Percentiles rank a stretch among this genome's conserved stretches.
These are phyloP conservation scores for Archilochus colubris DNA, from an alignment of 2,113 vertebrate species.

Conservation along the genomic window DNA sequence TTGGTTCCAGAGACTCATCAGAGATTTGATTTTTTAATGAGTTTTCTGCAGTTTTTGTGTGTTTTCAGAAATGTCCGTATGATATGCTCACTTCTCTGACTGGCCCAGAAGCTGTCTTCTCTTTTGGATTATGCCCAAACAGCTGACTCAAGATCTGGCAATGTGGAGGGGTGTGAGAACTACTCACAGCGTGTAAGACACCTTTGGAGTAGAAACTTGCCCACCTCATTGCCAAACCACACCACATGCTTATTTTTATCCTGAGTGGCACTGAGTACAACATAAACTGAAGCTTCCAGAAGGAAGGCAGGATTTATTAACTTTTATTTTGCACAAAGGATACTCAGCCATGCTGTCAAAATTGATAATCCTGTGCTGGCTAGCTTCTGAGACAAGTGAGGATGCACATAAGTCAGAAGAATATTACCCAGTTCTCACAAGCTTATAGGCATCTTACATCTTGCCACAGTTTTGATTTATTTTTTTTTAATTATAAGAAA, in stretches of 20 bases:
- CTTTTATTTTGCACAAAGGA: not conserved
- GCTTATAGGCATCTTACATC: not conserved
- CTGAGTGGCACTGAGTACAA: not conserved
- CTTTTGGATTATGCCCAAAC: fast-evolving
- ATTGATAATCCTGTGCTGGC: not conserved
- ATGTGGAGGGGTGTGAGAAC: not conserved
- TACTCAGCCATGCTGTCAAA: not conserved
- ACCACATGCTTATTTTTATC: not conserved
- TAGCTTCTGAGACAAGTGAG: not conserved
- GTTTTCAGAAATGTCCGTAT: not conserved
- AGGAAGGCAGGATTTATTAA: not conserved
- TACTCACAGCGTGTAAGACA: not conserved
- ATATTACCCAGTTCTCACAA: not conserved
- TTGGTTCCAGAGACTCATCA: not conserved
- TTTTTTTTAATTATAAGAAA: not conserved
- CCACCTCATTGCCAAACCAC: not conserved
- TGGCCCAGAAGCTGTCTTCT: not conserved
- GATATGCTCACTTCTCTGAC: not conserved
- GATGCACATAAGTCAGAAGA: not conserved
- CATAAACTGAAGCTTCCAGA: not conserved
- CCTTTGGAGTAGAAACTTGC: not conserved
- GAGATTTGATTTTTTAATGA: not conserved
- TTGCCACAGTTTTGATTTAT: too few relatives aligned
- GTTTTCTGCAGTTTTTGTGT: not conserved
- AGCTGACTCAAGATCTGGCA: not conserved